Evolutionary conservation across 2,888 invertebrate genomes (phyloP), one percentile per base, ranked within the genome.

Genomic region (Eupithecia exiguata): DNA sequence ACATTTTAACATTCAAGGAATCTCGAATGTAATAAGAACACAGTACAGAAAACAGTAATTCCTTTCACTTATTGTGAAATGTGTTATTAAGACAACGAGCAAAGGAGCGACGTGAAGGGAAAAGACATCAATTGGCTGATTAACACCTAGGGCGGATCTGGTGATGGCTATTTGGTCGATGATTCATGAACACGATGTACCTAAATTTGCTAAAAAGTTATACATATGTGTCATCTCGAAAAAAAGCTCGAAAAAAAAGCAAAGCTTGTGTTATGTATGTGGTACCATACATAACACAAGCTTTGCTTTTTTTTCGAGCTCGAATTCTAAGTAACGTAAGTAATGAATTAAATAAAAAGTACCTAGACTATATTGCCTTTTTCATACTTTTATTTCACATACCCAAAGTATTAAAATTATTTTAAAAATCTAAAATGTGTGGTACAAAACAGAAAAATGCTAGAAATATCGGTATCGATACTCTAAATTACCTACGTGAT

Each of bases 31-130:
- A 74, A 70, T 38, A 25, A 70, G 49, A 68, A 61, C 53, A n/a
- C 10, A 10, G 25, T 30, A 35, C 6, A 35, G 35, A 40, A 68
- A 72, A 67, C 49, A 67, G 67, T 85, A 84, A 84, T 86, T 87
- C 84, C 82, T 88, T 88, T 90, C 88, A 89, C 86, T 89, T 86
- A 82, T 76, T 82, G 76, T 77, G 73, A 85, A 82, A 88, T 84
- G 80, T 81, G 86, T 88, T 86, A 88, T 89, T 89, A 84, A 77
- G 78, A 53, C 74, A 79, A 75, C 76, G 79, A 77, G 80, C 81
- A 77, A 75, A 83, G 81, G 82, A 80, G 78, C 79, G 81, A 78
- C 36, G 38, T 53, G 46, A 53, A 69, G 30, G 65, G 80, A 82
- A 85, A 87, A 85, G 79, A 78, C 84, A 86, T 82, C 86, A 84